Base-by-base conservation (phyloP, 2,888 invertebrate species). In the Polymixis flavicincta region DNA sequence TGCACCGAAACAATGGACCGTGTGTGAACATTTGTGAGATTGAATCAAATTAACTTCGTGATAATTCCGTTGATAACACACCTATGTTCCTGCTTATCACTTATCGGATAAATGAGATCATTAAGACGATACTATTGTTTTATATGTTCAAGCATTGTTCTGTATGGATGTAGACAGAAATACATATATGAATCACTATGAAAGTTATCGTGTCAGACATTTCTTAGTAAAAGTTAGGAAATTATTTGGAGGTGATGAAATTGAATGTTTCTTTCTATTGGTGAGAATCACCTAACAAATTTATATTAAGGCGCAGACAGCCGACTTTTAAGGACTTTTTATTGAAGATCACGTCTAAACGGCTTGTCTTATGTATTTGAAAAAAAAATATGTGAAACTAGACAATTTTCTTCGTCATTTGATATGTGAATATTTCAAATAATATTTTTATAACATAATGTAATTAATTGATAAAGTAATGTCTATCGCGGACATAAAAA, bases 101-200 rank as follows among this genome's bases (percentile, higher is more conserved):
- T 67, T 70, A 68, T 37, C 64, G 67, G 82, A 87, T 88, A 82
- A 86, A 86, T 88, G 85, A 70, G 88, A 87, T 87, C 74, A 83
- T 88, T 85, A 85, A 48, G 45, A 4, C 45, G 84, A 87, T 87
- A 81, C 80, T 64, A 87, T 88, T 88, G 87, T 88, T 83, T 77
- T 59, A 22, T 74, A 72, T 84, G 52, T 77, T 76, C 76, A 67
- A 75, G 76, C 74, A 88, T 87, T 85, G 82, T 82, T 82, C 71
- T 61, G 0, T 64, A 11, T 13, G 32, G 42, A 48, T 60, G 61
- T 32, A 73, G 74, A 52, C 64, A 52, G 71, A 67, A 61, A 60
- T 63, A 59, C 13, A 9, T 19, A 59, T 52, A 55, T 65, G 52
- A 67, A 67, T 67, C 48, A 68, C 17, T 45, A 68, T 28, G 64